Conservation (phyloP, 1,140 invertebrate genomes). For the Pteromalus puparum region DNA sequence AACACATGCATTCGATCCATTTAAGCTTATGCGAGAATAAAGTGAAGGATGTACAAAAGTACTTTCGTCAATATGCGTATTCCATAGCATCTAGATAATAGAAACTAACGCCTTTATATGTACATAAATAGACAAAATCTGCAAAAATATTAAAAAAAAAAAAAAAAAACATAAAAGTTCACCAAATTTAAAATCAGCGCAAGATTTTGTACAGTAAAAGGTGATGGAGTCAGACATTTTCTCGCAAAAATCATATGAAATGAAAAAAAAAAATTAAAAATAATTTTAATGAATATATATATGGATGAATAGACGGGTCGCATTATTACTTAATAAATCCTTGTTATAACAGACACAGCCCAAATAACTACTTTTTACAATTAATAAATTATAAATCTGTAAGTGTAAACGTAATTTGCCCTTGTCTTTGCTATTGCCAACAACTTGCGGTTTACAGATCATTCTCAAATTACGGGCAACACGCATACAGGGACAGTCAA, state of each 20-base stretch:
- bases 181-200: conserved; percentile 31
- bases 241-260: conserved; percentile 26
- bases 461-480: conserved; percentile 29
- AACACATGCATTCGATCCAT: conserved; percentile 45
- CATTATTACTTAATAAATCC: conserved; percentile 37
- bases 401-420: conserved; percentile 22
- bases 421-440: neutral
- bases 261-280: conserved; percentile 21
- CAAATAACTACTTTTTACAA: conserved; percentile 46
- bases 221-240: conserved; percentile 5
- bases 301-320: conserved; percentile 33
- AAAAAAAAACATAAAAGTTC: conserved; percentile 27
- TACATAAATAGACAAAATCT: conserved; percentile 33
- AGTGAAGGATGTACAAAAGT: conserved; percentile 50
- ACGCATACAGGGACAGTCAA: conserved; percentile 31
- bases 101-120: conserved; percentile 10
- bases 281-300: neutral
- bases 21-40: conserved; percentile 38
- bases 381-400: conserved; percentile 49
- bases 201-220: conserved; percentile 13
- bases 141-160: conserved; percentile 33
- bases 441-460: neutral
- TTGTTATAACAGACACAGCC: conserved; percentile 46
- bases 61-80: conserved; percentile 32
- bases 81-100: conserved; percentile 22